phyloP scores from a whole-genome alignment of 2,888 invertebrate species.

The Euclidia mi region DNA sequence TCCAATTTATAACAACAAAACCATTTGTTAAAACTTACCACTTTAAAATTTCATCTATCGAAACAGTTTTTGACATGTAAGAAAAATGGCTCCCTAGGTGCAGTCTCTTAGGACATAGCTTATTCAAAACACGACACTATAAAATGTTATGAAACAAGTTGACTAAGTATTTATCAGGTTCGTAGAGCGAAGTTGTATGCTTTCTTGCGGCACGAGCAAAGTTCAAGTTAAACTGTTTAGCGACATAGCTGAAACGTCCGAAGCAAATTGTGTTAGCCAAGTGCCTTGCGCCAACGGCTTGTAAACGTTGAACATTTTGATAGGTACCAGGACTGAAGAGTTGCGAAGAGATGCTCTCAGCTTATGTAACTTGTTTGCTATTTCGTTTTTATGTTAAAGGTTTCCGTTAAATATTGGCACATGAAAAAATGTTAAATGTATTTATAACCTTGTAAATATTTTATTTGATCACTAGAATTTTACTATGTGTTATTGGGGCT shows the following conservation, averaged over 20 bases:
- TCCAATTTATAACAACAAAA: conserved; percentile 15
- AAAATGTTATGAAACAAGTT: conserved; percentile 39
- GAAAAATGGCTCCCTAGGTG: conserved; percentile 33
- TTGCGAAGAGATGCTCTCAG: conserved; percentile 18
- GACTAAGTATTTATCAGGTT: conserved; percentile 47
- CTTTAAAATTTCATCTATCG: conserved; percentile 37
- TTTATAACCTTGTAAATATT: no score
- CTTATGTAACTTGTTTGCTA: neutral
- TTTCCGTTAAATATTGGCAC: no score
- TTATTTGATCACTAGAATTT: no score
- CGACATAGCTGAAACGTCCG: conserved; percentile 59
- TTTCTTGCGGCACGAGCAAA: conserved; percentile 56
- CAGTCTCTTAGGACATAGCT: conserved; percentile 34
- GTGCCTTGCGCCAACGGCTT: conserved; percentile 60
- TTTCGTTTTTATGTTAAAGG: neutral
- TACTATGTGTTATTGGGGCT: no score
- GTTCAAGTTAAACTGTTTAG: conserved; percentile 71
- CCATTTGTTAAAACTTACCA: conserved; percentile 32
- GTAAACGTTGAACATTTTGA: conserved; percentile 66
- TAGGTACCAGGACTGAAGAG: conserved; percentile 31
- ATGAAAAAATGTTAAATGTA: no score
- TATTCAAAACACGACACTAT: conserved; percentile 37
- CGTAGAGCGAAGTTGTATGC: conserved; percentile 45
- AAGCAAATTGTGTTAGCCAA: conserved; percentile 71
- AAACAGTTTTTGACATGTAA: conserved; percentile 43